A percentile compares a stretch with the other conserved stretches of the same genome.
Conservation (phyloP, 1,140 invertebrate genomes). For the Luehdorfia chinensis region DNA sequence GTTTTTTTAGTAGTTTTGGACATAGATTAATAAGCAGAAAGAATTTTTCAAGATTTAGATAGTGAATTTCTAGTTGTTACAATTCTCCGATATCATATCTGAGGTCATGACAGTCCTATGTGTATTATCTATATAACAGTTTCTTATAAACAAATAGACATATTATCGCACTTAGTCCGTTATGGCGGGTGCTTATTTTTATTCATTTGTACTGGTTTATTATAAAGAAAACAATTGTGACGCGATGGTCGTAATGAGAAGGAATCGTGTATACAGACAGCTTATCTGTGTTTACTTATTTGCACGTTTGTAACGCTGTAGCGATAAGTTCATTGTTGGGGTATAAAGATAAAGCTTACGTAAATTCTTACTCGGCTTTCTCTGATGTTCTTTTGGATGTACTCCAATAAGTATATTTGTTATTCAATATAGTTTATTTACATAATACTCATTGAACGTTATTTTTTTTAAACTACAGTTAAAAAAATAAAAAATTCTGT, state of each 20-base stretch:
- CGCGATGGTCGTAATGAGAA: constrained; percentile 1
- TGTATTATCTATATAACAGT: neutral
- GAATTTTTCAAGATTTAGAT: no score
- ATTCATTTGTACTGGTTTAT: constrained; percentile 1
- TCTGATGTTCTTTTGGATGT: no score
- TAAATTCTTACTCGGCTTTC: no score
- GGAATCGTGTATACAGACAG: neutral
- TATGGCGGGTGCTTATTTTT: neutral
- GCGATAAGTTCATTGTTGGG: constrained; percentile 1
- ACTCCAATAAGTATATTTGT: no score
- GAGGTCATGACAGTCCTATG: neutral
- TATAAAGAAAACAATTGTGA: neutral
- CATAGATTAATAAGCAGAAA: no score
- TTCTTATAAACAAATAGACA: neutral
- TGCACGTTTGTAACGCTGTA: neutral
- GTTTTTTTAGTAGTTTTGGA: no score
- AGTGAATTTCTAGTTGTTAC: no score
- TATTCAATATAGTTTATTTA: no score
- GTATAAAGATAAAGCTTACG: neutral
- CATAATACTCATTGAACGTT: no score
- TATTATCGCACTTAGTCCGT: neutral
- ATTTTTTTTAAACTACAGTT: no score
- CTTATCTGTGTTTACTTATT: neutral
- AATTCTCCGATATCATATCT: no score
- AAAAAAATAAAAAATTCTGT: no score